Evolutionary conservation across 2,888 invertebrate species (phyloP).

Genomic region (Merodon equestris): DNA sequence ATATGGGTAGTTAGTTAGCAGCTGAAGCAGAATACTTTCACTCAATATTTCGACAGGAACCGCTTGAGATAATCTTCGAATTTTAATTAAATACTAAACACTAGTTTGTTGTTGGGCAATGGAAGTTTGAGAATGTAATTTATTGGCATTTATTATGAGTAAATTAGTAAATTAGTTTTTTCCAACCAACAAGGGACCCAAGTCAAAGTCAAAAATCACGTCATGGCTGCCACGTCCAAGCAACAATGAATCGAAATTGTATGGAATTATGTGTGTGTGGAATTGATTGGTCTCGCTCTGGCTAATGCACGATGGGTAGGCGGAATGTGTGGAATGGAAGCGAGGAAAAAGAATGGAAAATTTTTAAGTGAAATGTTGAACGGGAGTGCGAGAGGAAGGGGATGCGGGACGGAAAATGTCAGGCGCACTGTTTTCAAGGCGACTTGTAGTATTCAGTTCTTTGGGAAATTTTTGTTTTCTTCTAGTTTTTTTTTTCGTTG

Average conservation of each 20-base stretch:
- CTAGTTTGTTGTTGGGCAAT: slow-evolving; percentile 64
- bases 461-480: slow-evolving; percentile 16
- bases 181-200: slow-evolving; percentile 69
- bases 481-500: too few species aligned
- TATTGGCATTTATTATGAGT: slow-evolving; percentile 67
- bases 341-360: slow-evolving; percentile 15
- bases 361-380: too few species aligned
- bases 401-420: slow-evolving; percentile 50
- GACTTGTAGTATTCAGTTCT: slow-evolving; percentile 40
- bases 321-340: slow-evolving; percentile 46
- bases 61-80: slow-evolving; percentile 53
- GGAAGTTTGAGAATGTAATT: slow-evolving; percentile 67
- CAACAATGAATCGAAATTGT: slow-evolving; percentile 77
- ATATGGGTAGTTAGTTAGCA: slow-evolving; percentile 1
- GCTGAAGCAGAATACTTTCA: slow-evolving; percentile 63
- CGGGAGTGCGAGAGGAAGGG: too few species aligned
- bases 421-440: slow-evolving; percentile 69
- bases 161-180: slow-evolving; percentile 66
- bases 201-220: slow-evolving; percentile 78
- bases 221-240: slow-evolving; percentile 79
- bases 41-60: slow-evolving; percentile 61
- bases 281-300: slow-evolving; percentile 42
- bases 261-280: slow-evolving; percentile 54
- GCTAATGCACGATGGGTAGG: background rate
- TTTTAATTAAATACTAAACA: slow-evolving; percentile 64